These are phyloP conservation scores for Anadara kagoshimensis DNA, from an alignment of 1,140 invertebrate genomes.

Conservation along the genomic window DNA sequence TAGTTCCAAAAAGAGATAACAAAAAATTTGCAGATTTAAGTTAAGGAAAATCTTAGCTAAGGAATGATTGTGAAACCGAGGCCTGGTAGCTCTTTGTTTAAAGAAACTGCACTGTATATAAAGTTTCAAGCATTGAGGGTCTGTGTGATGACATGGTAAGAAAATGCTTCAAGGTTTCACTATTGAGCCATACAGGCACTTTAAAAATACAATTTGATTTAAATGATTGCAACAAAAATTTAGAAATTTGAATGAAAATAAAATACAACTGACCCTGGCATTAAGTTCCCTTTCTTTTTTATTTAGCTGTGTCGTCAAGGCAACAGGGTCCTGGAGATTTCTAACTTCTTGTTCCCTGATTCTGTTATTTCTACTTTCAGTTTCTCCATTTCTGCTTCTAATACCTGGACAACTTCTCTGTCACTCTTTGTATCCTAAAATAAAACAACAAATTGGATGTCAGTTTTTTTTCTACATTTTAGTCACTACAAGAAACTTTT, in stretches of 20 bases:
- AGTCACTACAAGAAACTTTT: no score
- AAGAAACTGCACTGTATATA: no score
- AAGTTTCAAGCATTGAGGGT: no score
- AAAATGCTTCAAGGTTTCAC: no score
- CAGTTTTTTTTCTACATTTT: not conserved
- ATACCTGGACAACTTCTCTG: slow-evolving; percentile 51
- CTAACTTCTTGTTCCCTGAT: slow-evolving; percentile 41
- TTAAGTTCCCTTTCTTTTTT: slow-evolving; percentile 58
- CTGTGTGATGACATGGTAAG: no score
- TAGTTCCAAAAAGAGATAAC: no score
- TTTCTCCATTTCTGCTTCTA: slow-evolving; percentile 56
- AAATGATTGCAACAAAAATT: not conserved
- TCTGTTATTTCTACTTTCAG: slow-evolving; percentile 46
- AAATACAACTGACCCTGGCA: slow-evolving; percentile 51
- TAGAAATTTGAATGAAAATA: not conserved
- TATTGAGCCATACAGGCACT: not conserved
- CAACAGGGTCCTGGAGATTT: slow-evolving; percentile 50
- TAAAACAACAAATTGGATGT: slow-evolving; percentile 4
- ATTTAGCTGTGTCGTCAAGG: slow-evolving; percentile 55
- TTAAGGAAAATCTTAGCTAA: no score
- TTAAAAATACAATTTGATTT: not conserved
- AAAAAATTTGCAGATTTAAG: no score
- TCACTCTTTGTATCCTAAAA: slow-evolving; percentile 57
- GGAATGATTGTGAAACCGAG: no score
- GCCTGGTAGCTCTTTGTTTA: no score